Base-by-base conservation (phyloP, 2,888 invertebrate species). In the Perdita meconis region DNA sequence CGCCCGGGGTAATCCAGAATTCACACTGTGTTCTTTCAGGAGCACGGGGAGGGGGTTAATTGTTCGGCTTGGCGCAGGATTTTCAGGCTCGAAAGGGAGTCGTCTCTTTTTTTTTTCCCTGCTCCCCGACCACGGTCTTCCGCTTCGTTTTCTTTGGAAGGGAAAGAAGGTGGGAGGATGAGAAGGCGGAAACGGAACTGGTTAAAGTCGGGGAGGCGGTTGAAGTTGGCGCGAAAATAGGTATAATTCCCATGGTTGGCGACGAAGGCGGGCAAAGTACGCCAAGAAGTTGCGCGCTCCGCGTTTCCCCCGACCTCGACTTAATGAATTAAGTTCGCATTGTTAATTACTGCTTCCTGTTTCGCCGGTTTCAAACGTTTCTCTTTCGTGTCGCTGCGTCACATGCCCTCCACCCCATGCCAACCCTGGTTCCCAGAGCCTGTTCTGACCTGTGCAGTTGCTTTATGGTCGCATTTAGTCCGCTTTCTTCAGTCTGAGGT, bases 301-400 rank as follows among this genome's bases (percentile, higher is more conserved):
- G 78, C 75, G 82, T 55, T 72, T 68, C 77, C 71, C 6, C 67
- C 74, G 65, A 81, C 77, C 81, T 70, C 80, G 83, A 82, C 87
- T 87, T 88, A 88, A 89, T 89, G 89, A 90, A 91, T 91, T 87
- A 89, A 89, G 87, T 89, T 87, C 81, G 86, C 85, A 87, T 87
- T 86, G 88, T 89, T 90, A 89, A 89, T 88, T 88, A 86, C 87
- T 85, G 80, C 70, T 67, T 55, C 73, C 78, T 80, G 80, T 87
- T 82, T 83, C 83, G 64, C 79, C 78, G 75, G 66, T 80, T 83
- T 80, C 74, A 80, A 82, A 78, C 74, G 72, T 77, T 81, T 73
- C 73, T 65, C 81, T 67, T 80, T 63, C 51, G 69, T 24, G 67
- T 63, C 44, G 47, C 51, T 34, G 51, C 67, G 38, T 13, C 42